phyloP scores from a whole-genome alignment of 2,888 invertebrate genomes.

The Tenthredo livida region DNA sequence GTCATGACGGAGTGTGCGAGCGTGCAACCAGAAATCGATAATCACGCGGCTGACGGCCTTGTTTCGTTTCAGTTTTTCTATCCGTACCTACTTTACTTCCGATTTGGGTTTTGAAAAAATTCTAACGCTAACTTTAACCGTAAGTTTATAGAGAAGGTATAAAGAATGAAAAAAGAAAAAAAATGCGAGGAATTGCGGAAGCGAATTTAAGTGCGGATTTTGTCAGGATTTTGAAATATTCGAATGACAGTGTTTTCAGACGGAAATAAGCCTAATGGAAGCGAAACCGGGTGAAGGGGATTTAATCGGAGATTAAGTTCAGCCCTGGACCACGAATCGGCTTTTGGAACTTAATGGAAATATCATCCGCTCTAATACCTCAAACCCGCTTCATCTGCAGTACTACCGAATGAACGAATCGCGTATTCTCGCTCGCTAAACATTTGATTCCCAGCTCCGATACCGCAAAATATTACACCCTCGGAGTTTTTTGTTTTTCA shows the following conservation, averaged over 20 bases:
- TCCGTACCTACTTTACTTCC: not conserved
- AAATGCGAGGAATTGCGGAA: constrained; percentile 58
- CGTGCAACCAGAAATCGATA: constrained; percentile 64
- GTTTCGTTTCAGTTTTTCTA: constrained; percentile 7
- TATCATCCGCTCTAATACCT: constrained; percentile 52
- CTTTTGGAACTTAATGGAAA: constrained; percentile 52
- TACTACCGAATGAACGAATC: not conserved
- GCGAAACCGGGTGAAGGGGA: constrained; percentile 46
- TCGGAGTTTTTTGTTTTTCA: not conserved
- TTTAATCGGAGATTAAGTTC: constrained; percentile 51
- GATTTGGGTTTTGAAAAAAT: not conserved
- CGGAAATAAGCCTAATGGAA: constrained; percentile 48
- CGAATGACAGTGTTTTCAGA: constrained; percentile 11
- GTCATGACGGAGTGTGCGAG: constrained; percentile 65
- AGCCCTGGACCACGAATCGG: constrained; percentile 51
- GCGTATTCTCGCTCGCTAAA: constrained; percentile 2
- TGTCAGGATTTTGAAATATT: constrained; percentile 5
- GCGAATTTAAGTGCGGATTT: constrained; percentile 46
- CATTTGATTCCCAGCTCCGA: not conserved
- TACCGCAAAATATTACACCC: not conserved
- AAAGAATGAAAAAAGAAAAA: constrained; percentile 59
- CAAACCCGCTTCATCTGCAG: constrained; percentile 37
- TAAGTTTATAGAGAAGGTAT: not conserved
- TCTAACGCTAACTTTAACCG: no score
- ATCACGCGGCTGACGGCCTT: constrained; percentile 56